These are phyloP conservation scores for Bombycilla garrulus DNA, from an alignment of 2,113 vertebrate genomes.

Conservation along the genomic window DNA sequence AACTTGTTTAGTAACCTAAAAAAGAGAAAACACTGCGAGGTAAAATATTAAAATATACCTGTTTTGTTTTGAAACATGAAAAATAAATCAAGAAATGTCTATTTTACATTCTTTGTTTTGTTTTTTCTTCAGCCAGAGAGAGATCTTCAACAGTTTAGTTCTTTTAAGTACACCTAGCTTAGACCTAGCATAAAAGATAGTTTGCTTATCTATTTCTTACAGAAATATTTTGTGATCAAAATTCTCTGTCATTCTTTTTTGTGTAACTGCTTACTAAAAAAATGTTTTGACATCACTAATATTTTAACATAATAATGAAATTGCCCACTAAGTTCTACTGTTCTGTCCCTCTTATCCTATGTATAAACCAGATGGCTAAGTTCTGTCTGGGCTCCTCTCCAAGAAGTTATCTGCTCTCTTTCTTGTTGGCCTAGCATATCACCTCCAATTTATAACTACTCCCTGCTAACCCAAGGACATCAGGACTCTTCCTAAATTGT, in stretches of 20 bases:
- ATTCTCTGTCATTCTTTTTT: not conserved
- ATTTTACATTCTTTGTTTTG: not conserved
- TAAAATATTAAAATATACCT: not conserved
- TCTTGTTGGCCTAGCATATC: not conserved
- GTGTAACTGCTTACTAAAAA: not conserved
- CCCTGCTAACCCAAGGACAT: not conserved
- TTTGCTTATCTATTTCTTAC: not conserved
- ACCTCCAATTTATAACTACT: not conserved
- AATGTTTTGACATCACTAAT: not conserved
- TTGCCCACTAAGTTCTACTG: not conserved
- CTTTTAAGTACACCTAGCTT: not conserved
- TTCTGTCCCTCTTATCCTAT: not conserved
- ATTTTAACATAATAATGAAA: not conserved
- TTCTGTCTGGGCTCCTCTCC: constrained; percentile 11
- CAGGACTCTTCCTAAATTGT: not conserved
- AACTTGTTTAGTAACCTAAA: not conserved
- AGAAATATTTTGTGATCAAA: not conserved
- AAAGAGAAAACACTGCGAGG: not conserved
- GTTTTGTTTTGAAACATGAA: not conserved
- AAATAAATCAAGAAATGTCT: not conserved
- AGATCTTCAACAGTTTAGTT: not conserved
- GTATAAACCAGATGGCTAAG: not conserved
- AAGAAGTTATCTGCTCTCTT: not conserved
- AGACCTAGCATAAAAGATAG: no score
- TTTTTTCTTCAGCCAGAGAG: not conserved